phyloP scores from a whole-genome alignment of 2,113 vertebrate species.

The Heloderma charlesbogerti region DNA sequence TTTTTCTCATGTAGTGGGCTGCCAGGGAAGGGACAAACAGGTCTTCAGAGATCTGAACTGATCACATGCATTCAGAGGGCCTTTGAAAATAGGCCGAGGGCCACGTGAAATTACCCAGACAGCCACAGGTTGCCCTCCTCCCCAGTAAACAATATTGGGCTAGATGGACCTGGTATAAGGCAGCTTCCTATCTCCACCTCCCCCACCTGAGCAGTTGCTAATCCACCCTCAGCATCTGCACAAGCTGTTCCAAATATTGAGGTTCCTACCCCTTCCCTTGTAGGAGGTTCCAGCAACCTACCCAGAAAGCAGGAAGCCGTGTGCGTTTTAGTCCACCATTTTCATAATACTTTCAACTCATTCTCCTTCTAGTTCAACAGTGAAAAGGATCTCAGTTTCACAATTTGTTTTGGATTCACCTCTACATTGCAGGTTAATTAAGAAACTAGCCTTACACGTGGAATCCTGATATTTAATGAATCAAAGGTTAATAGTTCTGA shows the following conservation, averaged over 20 bases:
- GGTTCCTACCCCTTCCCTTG: constrained; percentile 16
- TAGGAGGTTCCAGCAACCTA: background rate
- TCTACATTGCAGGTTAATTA: constrained; percentile 65
- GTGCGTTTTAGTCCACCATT: background rate
- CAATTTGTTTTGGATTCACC: constrained; percentile 57
- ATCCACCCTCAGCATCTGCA: accelerated
- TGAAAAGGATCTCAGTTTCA: constrained; percentile 23
- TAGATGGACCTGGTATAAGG: background rate
- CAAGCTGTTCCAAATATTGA: accelerated
- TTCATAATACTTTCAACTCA: background rate
- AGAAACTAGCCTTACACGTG: constrained; percentile 51
- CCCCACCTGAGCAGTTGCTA: background rate
- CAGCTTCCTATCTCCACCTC: background rate
- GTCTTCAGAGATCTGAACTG: too few relatives aligned
- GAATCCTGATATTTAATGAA: constrained; percentile 59
- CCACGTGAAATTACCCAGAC: too few relatives aligned
- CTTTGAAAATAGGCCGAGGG: too few relatives aligned
- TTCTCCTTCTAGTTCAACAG: background rate
- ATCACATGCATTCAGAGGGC: too few relatives aligned
- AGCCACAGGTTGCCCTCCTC: too few relatives aligned
- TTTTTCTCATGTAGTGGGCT: too few relatives aligned
- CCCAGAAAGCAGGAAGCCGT: background rate
- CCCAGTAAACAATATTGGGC: background rate
- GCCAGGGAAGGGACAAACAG: too few relatives aligned
- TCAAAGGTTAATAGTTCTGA: constrained; percentile 70